Percentiles rank a stretch among this genome's conserved stretches.
These are phyloP conservation scores for Ligdia adustata DNA, from an alignment of 2,888 invertebrate genomes.

Conservation along the genomic window DNA sequence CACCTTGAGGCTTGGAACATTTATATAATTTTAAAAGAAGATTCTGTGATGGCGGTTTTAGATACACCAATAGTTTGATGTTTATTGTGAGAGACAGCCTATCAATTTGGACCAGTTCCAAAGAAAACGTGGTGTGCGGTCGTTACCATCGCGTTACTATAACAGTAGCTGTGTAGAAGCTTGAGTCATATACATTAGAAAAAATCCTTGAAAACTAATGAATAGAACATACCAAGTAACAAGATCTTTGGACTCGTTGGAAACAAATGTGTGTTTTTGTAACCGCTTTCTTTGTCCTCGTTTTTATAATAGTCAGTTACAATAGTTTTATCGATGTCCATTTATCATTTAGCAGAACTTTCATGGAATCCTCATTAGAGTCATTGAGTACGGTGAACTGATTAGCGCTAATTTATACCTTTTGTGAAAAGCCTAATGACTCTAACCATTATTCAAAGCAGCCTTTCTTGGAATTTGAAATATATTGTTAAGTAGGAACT, in stretches of 20 bases:
- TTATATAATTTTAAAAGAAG: no score
- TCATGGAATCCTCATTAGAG: slow-evolving; percentile 18
- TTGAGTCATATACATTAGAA: slow-evolving; percentile 32
- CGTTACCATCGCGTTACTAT: slow-evolving; percentile 45
- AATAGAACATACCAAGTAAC: slow-evolving; percentile 29
- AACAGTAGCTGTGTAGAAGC: slow-evolving; percentile 37
- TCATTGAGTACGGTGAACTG: slow-evolving; percentile 5
- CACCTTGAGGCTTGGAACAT: slow-evolving; percentile 21
- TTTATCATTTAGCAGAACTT: slow-evolving; percentile 21
- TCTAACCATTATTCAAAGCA: slow-evolving; percentile 6
- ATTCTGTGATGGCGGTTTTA: slow-evolving; percentile 7
- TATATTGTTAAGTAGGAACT: neutral
- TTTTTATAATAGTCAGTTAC: slow-evolving; percentile 5
- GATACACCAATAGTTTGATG: slow-evolving; percentile 10
- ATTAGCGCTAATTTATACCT: slow-evolving; percentile 8
- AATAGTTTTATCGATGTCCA: slow-evolving; percentile 13
- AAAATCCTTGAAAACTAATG: slow-evolving; percentile 27
- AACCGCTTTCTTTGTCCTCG: slow-evolving; percentile 30
- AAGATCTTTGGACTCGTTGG: slow-evolving; percentile 24
- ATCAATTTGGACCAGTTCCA: slow-evolving; percentile 62
- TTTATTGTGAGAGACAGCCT: slow-evolving; percentile 34
- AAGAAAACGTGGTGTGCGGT: slow-evolving; percentile 61
- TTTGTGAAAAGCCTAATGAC: slow-evolving; percentile 9
- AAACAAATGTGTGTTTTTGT: slow-evolving; percentile 25
- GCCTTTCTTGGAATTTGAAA: slow-evolving; percentile 1